phyloP scores from a whole-genome alignment of 2,797 vertebrate species.

The Enteromius afrohamiltoni region DNA sequence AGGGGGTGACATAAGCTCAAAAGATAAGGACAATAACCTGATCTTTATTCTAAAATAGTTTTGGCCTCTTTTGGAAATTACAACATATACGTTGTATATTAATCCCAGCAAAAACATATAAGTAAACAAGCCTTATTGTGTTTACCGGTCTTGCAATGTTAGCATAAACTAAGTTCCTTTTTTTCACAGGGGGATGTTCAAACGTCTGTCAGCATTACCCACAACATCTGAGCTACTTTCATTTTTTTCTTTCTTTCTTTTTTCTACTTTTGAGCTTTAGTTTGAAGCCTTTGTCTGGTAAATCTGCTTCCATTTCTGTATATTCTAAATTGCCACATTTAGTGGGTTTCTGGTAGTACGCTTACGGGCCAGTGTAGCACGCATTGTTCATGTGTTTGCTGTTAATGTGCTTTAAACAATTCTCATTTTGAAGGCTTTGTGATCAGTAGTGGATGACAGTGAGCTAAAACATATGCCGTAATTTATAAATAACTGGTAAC shows the following conservation, averaged over 20 bases:
- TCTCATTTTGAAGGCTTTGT: background rate
- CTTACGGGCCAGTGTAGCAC: background rate
- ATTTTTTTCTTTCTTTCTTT: background rate
- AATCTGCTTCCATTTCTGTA: constrained; percentile 3
- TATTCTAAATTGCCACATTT: background rate
- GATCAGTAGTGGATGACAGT: background rate
- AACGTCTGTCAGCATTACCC: background rate
- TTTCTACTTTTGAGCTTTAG: background rate
- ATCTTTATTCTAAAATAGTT: background rate
- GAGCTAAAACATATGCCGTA: background rate
- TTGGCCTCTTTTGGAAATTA: background rate
- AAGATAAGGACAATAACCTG: background rate
- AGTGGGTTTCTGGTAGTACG: background rate
- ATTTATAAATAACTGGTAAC: background rate
- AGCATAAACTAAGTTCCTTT: constrained; percentile 29
- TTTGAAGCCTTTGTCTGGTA: background rate
- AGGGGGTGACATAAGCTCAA: constrained; percentile 28
- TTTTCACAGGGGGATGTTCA: constrained; percentile 23
- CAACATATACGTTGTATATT: background rate
- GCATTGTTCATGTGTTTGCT: background rate
- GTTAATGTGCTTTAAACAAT: background rate
- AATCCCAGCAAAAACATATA: background rate
- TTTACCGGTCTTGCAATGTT: background rate
- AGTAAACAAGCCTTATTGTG: background rate
- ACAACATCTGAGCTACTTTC: background rate